Base-by-base conservation (phyloP, 2,113 vertebrate species). In the Zosterops hypoxanthus region DNA sequence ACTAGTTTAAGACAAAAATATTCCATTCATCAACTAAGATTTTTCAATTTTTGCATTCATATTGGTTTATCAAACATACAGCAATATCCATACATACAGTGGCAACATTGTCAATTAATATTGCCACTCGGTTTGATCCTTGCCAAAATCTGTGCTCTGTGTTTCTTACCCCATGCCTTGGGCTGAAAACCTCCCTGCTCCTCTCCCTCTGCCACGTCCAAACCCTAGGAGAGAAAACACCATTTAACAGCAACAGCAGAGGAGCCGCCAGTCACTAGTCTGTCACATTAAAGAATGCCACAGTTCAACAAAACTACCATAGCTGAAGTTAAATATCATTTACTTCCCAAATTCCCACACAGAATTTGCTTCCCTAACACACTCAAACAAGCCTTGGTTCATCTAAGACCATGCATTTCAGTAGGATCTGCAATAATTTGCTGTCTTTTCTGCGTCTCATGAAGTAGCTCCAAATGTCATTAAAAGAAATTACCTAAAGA, bases 91-190 rank as follows among this genome's bases (percentile, higher is more conserved):
- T 6, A 73, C 6, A 65, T 33, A 52, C 13, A 84, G 61, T 15
- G 39, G 57, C 49, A 79, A 80, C 42, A 82, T 1, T 26, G 24
- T 83, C 23, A 56, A 63, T 28, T 64, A 80, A 73, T 63, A 78
- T 12, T 82, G 69, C 64, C 79, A 73, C 39, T 41, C 49, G 50
- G 26, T 66, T 85, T 63, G 78, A 95, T 41, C 87, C 82, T 87
- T 69, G 88, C 68, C 63, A 89, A 60, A 69, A 87, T 80, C 84
- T 87, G 82, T 57, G 31, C 87, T 94, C 84, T 87, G 15, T 81
- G 33, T 93, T 85, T 97, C 98, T 98, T 98, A 99, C 99, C 99
- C 99, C 98, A 99, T 99, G 98, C 98, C 98, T 97, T 99, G 99
- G 80, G 98, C 98, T 97, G 99, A 99, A 98, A 99, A 99, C 97